Evolutionary conservation across 2,888 invertebrate species (phyloP).

Genomic region (Drosophila fungiperda): DNA sequence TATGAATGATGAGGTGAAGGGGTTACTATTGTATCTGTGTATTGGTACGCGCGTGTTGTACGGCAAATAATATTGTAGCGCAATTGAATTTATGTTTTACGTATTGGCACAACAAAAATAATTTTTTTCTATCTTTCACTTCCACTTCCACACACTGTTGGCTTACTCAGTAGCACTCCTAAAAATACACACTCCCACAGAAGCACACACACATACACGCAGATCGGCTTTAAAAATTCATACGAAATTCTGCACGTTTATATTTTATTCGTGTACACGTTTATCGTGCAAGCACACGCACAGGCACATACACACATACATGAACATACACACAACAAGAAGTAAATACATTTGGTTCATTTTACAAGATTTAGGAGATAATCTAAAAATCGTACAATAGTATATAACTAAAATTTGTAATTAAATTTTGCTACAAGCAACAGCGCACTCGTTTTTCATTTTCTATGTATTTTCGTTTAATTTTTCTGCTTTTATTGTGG

Average conservation of each 20-base stretch:
- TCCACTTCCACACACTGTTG: conserved; percentile 16
- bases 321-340: conserved; percentile 50
- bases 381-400: conserved; percentile 44
- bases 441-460: conserved; percentile 60
- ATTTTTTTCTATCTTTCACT: conserved; percentile 29
- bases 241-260: conserved; percentile 74
- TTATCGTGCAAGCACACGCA: conserved; percentile 63
- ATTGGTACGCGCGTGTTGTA: conserved; percentile 41
- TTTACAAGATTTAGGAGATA: conserved; percentile 31
- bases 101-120: conserved; percentile 42
- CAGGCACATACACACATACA: conserved; percentile 23
- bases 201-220: conserved; percentile 28
- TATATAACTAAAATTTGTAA: conserved; percentile 39
- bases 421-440: conserved; percentile 43
- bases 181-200: conserved; percentile 33
- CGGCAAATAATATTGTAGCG: conserved; percentile 66
- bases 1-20: neutral
- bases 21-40: conserved; percentile 22
- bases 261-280: conserved; percentile 74
- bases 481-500: conserved; percentile 70
- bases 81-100: conserved; percentile 72
- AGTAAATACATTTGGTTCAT: conserved; percentile 43
- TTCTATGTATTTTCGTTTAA: conserved; percentile 43
- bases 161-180: conserved; percentile 21
- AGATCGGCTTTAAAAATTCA: conserved; percentile 73